Evolutionary conservation across 2,888 invertebrate genomes (phyloP).

Genomic region (Muschampia plurimacula): DNA sequence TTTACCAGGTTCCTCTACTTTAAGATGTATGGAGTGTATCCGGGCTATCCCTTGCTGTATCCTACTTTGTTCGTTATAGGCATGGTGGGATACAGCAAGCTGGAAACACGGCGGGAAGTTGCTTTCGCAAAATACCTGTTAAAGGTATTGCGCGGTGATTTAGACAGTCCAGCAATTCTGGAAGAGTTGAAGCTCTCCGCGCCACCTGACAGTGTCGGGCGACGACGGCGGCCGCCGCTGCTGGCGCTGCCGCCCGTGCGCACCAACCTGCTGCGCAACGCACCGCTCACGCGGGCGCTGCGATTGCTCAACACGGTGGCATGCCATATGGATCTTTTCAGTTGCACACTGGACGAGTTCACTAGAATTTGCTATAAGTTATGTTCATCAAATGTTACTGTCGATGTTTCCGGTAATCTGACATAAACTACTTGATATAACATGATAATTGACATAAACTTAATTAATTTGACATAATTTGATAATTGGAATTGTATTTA

Average conservation of each 20-base stretch:
- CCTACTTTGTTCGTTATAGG: not conserved
- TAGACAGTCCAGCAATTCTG: constrained; percentile 1
- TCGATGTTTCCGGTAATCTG: too few species aligned
- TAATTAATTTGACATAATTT: too few species aligned
- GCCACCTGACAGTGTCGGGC: not conserved
- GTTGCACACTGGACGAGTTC: constrained; percentile 4
- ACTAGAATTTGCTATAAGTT: not conserved
- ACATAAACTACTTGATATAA: too few species aligned
- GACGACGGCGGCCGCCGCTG: not conserved
- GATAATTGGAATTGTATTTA: too few species aligned
- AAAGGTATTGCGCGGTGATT: not conserved
- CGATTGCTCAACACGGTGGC: not conserved
- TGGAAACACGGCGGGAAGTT: not conserved
- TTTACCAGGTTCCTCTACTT: not conserved
- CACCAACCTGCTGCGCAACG: not conserved
- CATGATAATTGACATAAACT: too few species aligned
- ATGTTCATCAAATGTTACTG: too few species aligned
- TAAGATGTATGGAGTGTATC: not conserved
- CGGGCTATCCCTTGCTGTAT: constrained; percentile 1
- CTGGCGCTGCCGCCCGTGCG: not conserved
- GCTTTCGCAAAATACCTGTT: not conserved
- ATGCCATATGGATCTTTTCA: not conserved
- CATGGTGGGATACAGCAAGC: not conserved
- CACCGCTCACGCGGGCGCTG: not conserved
- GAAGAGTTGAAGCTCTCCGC: not conserved